phyloP scores from a whole-genome alignment of 2,113 vertebrate species.

The Passer domesticus region DNA sequence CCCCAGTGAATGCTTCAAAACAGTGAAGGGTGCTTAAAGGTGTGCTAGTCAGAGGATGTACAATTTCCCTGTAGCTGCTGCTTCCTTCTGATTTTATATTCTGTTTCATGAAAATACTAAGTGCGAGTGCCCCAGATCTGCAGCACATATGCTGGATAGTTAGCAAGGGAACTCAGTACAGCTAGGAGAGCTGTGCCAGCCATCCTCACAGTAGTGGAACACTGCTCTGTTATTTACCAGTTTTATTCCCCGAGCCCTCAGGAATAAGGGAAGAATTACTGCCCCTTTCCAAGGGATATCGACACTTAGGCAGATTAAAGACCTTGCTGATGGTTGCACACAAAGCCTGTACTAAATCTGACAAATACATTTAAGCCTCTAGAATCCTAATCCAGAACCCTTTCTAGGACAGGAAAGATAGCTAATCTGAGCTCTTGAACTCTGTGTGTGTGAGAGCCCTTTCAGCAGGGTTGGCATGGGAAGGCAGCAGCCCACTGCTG shows the following conservation, averaged over 20 bases:
- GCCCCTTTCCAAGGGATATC: neutral
- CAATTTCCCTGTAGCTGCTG: constrained; percentile 5
- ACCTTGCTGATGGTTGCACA: neutral
- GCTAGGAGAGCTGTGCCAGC: neutral
- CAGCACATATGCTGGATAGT: neutral
- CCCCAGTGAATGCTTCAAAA: neutral
- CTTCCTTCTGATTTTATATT: constrained; percentile 33
- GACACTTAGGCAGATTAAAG: neutral
- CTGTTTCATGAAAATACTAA: constrained; percentile 16
- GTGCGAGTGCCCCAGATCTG: neutral
- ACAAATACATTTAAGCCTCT: constrained; percentile 28
- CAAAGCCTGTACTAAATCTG: constrained; percentile 6
- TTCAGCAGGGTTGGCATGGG: neutral
- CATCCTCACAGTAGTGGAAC: neutral
- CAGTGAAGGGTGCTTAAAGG: constrained; percentile 9
- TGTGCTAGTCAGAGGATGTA: neutral
- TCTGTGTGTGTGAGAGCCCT: rapidly evolving
- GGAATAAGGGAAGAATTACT: constrained; percentile 2
- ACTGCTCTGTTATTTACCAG: neutral
- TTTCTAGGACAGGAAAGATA: neutral
- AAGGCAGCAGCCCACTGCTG: neutral
- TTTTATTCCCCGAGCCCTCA: neutral
- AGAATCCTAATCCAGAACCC: neutral
- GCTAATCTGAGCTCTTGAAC: neutral
- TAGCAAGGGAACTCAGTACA: neutral